Conservation (phyloP, 2,797 vertebrate genomes). For the Sebastes matsubarae region DNA sequence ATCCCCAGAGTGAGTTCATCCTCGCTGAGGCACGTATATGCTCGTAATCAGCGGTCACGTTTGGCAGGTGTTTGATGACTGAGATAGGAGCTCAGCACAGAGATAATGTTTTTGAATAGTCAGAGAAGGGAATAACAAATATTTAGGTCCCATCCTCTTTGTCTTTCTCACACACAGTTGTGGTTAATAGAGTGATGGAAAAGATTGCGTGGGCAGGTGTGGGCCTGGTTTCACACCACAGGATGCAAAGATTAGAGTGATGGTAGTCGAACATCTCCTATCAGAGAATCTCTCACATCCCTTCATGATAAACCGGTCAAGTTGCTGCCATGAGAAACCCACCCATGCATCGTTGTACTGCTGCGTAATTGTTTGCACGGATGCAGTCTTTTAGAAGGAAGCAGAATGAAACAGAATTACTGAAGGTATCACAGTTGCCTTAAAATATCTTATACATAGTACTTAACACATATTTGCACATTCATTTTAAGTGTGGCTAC, state of each 20-base stretch:
- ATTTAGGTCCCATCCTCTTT: neutral
- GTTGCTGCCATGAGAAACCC: conserved; percentile 7
- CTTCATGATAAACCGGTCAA: conserved; percentile 7
- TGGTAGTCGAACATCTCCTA: conserved; percentile 13
- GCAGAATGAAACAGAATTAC: neutral
- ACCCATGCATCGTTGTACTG: neutral
- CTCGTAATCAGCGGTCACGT: conserved; percentile 36
- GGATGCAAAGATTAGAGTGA: conserved; percentile 52
- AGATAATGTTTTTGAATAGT: conserved; percentile 3
- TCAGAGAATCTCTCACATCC: conserved; percentile 32
- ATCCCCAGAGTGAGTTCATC: conserved; percentile 24
- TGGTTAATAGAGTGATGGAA: conserved; percentile 46
- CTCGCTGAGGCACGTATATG: conserved; percentile 34
- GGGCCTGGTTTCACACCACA: conserved; percentile 39
- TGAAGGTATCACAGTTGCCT: neutral
- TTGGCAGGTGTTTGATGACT: conserved; percentile 60
- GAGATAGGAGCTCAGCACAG: conserved; percentile 35
- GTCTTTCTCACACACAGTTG: neutral
- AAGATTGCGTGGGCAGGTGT: conserved; percentile 53
- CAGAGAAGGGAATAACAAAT: conserved; percentile 11
- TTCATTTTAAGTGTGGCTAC: neutral
- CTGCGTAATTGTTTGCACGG: neutral
- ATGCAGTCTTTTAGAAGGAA: neutral
- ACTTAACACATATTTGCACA: neutral
- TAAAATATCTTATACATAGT: neutral